phyloP scores from a whole-genome alignment of 2,888 invertebrate species.

The Dynastes grantii region DNA sequence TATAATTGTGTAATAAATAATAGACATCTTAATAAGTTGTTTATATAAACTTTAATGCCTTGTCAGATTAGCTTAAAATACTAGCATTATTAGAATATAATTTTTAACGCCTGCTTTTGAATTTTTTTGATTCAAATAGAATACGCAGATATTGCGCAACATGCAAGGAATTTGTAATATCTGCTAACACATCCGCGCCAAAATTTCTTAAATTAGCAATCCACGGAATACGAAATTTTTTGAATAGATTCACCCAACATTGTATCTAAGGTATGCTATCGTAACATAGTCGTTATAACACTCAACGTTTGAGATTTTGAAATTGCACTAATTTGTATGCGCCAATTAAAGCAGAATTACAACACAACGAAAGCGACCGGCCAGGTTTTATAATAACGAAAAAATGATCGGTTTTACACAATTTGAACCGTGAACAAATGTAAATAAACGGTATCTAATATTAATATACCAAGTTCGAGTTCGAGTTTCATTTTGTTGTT shows the following conservation, averaged over 20 bases:
- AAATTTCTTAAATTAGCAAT: constrained; percentile 2
- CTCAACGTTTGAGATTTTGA: constrained; percentile 12
- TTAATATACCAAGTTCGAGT: too few relatives aligned
- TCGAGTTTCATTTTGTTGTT: not conserved
- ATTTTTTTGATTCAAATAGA: too few relatives aligned
- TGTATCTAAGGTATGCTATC: constrained; percentile 6
- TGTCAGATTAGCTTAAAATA: too few relatives aligned
- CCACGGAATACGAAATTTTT: not conserved
- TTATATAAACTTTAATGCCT: too few relatives aligned
- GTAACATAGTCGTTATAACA: not conserved
- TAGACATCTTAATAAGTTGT: too few relatives aligned
- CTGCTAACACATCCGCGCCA: not conserved
- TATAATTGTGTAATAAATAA: too few relatives aligned
- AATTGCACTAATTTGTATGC: constrained; percentile 24
- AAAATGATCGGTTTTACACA: constrained; percentile 20
- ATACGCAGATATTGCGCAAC: too few relatives aligned
- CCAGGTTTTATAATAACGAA: constrained; percentile 28
- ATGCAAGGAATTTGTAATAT: too few relatives aligned
- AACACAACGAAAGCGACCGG: constrained; percentile 14
- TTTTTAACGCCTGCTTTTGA: too few relatives aligned
- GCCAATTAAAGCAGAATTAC: constrained; percentile 19
- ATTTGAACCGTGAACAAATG: not conserved
- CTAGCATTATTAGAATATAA: too few relatives aligned
- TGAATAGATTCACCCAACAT: not conserved
- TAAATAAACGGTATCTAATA: not conserved